A percentile compares a stretch with the other conserved stretches of the same genome.
Conservation (phyloP, 2,797 vertebrate species). For the Heliangelus exortis region DNA sequence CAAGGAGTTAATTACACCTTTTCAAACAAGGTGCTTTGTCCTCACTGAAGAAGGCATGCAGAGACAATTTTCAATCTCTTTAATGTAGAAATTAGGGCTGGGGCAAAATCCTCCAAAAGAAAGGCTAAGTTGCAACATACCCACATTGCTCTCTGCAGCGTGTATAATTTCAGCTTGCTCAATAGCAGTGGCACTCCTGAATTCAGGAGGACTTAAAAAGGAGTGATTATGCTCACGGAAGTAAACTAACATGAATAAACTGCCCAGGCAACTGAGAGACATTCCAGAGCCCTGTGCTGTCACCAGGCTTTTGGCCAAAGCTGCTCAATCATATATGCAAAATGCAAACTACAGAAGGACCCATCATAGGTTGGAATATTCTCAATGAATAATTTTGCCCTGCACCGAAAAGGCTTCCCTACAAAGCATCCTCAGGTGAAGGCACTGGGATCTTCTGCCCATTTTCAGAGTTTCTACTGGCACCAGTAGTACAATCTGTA, state of each 20-base stretch:
- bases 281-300: slow-evolving; percentile 59
- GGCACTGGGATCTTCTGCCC: background rate
- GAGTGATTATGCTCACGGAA: slow-evolving; percentile 55
- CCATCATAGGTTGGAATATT: background rate
- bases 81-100: slow-evolving; percentile 23
- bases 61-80: slow-evolving; percentile 12
- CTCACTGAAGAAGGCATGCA: background rate
- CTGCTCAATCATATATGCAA: slow-evolving; percentile 31
- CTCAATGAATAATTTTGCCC: background rate
- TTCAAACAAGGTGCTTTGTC: background rate
- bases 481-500: background rate
- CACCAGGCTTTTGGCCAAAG: slow-evolving; percentile 43
- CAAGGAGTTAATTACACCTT: background rate
- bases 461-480: background rate
- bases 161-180: slow-evolving; percentile 64
- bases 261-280: slow-evolving; percentile 50
- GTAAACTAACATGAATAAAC: slow-evolving; percentile 40
- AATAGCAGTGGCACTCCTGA: slow-evolving; percentile 43
- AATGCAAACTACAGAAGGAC: background rate
- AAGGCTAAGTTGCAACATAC: background rate
- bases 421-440: background rate
- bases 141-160: slow-evolving; percentile 16
- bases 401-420: background rate
- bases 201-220: slow-evolving; percentile 62
- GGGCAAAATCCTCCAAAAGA: background rate